A percentile compares a stretch with the other conserved stretches of the same genome.
phyloP scores from a whole-genome alignment of 2,113 vertebrate genomes.

The Leucosticte australis region DNA sequence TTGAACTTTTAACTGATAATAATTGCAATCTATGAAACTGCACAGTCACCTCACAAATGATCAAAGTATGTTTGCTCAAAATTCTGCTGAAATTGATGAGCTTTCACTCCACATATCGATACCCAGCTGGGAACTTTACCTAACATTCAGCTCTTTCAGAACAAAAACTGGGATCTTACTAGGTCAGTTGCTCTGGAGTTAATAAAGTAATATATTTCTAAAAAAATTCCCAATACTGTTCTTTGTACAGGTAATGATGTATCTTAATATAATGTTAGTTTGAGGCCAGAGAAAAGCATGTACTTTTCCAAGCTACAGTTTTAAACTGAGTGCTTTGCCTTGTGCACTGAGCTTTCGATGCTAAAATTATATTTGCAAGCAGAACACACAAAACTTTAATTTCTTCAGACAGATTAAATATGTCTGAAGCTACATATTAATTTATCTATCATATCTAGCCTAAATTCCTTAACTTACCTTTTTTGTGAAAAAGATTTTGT shows the following conservation, averaged over 20 bases:
- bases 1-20: slow-evolving; percentile 70
- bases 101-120: not conserved
- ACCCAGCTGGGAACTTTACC: not conserved
- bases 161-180: not conserved
- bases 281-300: not conserved
- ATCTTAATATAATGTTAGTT: not conserved
- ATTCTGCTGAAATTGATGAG: slow-evolving; percentile 52
- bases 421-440: not conserved
- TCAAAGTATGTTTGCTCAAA: slow-evolving; percentile 44
- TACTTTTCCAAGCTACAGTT: not conserved
- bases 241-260: not conserved
- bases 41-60: slow-evolving; percentile 39
- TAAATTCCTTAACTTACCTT: not conserved
- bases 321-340: not conserved
- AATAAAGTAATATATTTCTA: not conserved
- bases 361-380: not conserved
- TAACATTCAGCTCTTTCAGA: not conserved
- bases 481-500: not conserved
- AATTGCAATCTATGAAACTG: slow-evolving; percentile 64
- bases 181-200: not conserved
- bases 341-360: not conserved
- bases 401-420: not conserved
- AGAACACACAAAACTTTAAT: not conserved
- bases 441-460: not conserved
- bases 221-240: not conserved